Conservation (phyloP, 2,888 invertebrate genomes). For the Pollenia amentaria region DNA sequence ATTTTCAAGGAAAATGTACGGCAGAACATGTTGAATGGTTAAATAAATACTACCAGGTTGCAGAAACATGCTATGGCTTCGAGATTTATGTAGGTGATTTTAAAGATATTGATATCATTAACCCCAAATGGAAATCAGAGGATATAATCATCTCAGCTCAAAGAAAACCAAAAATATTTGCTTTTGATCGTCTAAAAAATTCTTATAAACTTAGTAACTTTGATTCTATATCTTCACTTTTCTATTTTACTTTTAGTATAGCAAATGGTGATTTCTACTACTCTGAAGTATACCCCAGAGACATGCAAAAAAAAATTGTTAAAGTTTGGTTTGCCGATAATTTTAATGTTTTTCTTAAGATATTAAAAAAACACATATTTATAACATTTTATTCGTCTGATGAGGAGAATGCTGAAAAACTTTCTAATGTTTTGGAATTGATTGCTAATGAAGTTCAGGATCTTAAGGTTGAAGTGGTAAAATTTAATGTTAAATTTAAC, state of each 20-base stretch:
- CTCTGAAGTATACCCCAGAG: not conserved
- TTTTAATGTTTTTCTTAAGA: conserved; percentile 22
- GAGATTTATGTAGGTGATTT: conserved; percentile 49
- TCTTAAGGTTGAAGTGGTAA: conserved; percentile 37
- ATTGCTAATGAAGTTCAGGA: not conserved
- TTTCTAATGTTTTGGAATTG: not conserved
- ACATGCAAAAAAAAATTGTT: not conserved
- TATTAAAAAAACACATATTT: conserved; percentile 43
- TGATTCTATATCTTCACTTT: not conserved
- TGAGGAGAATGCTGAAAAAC: not conserved
- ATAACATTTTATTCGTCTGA: conserved; percentile 51
- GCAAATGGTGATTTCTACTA: not conserved
- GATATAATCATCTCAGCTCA: not conserved
- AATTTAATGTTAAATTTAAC: conserved; percentile 44
- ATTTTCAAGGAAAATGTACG: conserved; percentile 49
- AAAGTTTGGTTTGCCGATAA: conserved; percentile 51
- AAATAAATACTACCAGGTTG: conserved; percentile 47
- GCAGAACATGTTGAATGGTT: conserved; percentile 30
- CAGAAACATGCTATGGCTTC: not conserved
- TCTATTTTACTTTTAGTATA: not conserved
- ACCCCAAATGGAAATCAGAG: conserved; percentile 27
- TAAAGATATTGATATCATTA: conserved; percentile 57
- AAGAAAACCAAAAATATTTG: conserved; percentile 50
- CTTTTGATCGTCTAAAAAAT: conserved; percentile 31
- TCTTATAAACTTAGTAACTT: conserved; percentile 38